Evolutionary conservation across 1,140 invertebrate genomes (phyloP).

Genomic region (Pseudomyrmex flavicornis): DNA sequence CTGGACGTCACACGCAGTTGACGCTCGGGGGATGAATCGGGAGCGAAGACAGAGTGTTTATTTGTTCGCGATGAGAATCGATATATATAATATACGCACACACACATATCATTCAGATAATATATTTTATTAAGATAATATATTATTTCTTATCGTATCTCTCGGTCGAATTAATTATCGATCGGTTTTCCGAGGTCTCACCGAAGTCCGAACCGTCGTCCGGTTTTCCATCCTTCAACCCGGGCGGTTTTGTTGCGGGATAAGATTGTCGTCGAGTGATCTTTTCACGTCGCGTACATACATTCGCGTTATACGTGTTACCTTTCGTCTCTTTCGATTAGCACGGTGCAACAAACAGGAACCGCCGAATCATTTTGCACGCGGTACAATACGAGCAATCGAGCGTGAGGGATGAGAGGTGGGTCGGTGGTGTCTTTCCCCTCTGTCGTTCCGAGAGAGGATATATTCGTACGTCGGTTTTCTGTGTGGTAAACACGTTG

Average conservation of each 20-base stretch:
- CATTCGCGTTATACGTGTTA: conserved; percentile 9
- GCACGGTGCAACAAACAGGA: conserved; percentile 71
- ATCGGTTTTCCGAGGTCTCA: too few relatives aligned
- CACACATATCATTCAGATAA: neutral
- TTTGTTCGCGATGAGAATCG: neutral
- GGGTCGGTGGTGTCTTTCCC: conserved; percentile 77
- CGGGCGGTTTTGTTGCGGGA: neutral
- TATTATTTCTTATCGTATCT: too few relatives aligned
- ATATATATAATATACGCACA: neutral
- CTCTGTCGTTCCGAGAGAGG: conserved; percentile 42
- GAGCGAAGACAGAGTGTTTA: neutral
- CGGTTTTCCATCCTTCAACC: neutral
- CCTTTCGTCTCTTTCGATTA: conserved; percentile 71
- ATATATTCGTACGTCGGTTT: conserved; percentile 73
- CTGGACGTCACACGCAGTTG: neutral
- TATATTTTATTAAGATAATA: too few relatives aligned
- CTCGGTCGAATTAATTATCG: too few relatives aligned
- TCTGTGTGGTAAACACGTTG: conserved; percentile 84
- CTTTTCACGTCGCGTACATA: conserved; percentile 33
- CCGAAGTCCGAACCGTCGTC: too few relatives aligned
- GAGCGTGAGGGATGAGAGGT: conserved; percentile 82
- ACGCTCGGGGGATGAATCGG: neutral
- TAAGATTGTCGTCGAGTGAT: conserved; percentile 22
- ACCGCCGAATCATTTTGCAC: conserved; percentile 79
- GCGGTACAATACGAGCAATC: conserved; percentile 78